Conservation (phyloP, 2,113 vertebrate genomes). For the Cyrtonyx montezumae region DNA sequence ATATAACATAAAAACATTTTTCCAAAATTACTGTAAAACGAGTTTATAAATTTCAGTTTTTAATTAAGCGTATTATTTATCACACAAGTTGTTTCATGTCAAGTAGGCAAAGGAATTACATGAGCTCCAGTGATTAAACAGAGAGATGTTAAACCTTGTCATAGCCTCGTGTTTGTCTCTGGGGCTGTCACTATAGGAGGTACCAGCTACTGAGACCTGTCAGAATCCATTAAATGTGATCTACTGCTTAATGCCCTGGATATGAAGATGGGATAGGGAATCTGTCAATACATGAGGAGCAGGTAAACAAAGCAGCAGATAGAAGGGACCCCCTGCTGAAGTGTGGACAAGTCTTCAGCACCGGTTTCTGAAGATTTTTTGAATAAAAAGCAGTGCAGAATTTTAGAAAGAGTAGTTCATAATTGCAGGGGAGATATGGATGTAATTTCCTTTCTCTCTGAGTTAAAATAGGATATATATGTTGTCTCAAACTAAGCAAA, state of each 20-base stretch:
- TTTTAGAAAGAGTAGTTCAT: neutral
- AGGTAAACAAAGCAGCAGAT: neutral
- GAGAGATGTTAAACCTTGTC: slow-evolving; percentile 63
- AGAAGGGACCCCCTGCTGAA: neutral
- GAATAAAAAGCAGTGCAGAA: neutral
- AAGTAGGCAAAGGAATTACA: slow-evolving; percentile 35
- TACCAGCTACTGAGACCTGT: slow-evolving; percentile 52
- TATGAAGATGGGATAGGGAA: neutral
- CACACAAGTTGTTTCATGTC: slow-evolving; percentile 27
- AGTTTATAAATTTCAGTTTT: neutral
- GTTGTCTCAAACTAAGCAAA: neutral
- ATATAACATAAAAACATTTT: neutral
- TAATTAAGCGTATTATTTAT: slow-evolving; percentile 38
- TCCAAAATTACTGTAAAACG: neutral
- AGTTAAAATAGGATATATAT: neutral
- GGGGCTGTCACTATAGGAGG: slow-evolving; percentile 55
- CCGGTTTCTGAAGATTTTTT: neutral
- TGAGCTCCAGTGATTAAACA: slow-evolving; percentile 62
- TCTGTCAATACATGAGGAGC: neutral
- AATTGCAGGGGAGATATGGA: neutral
- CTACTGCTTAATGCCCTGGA: slow-evolving; percentile 9
- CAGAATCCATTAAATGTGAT: slow-evolving; percentile 57
- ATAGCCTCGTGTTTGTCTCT: slow-evolving; percentile 57
- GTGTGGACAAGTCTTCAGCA: neutral
- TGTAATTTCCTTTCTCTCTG: neutral